phyloP scores from a whole-genome alignment of 2,797 vertebrate species.

The Orientallactaga sibirica region DNA sequence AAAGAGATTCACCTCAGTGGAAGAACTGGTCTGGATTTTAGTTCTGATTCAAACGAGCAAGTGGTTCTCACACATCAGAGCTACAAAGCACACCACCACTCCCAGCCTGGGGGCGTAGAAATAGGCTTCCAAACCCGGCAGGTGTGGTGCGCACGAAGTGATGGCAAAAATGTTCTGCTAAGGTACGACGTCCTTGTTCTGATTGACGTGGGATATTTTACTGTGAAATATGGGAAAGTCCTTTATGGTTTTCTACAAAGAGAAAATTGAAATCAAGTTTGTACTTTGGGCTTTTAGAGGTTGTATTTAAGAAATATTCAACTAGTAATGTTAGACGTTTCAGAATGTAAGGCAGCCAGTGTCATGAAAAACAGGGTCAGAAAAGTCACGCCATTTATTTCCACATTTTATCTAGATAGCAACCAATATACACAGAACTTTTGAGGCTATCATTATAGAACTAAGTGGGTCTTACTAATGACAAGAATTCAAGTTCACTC shows the following conservation, averaged over 20 bases:
- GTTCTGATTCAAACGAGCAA: slow-evolving; percentile 88
- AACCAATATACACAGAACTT: not conserved
- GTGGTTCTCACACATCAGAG: slow-evolving; percentile 86
- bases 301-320: not conserved
- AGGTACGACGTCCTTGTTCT: slow-evolving; percentile 90
- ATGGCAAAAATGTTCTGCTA: slow-evolving; percentile 92
- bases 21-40: slow-evolving; percentile 90
- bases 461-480: slow-evolving; percentile 5
- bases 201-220: not conserved
- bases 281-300: not conserved
- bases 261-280: not conserved
- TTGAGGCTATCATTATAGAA: slow-evolving; percentile 61
- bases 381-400: not conserved
- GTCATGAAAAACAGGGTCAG: not conserved
- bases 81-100: slow-evolving; percentile 78
- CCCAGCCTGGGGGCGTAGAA: slow-evolving; percentile 89
- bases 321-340: not conserved
- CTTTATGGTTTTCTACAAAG: slow-evolving; percentile 1
- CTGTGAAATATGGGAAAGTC: not conserved
- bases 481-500: not conserved
- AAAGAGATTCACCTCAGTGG: slow-evolving; percentile 88
- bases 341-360: not conserved
- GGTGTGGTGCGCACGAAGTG: slow-evolving; percentile 93
- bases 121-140: slow-evolving; percentile 95
- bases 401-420: slow-evolving; percentile 50